Conservation (phyloP, 2,888 invertebrate species). For the Thereva nobilitata region DNA sequence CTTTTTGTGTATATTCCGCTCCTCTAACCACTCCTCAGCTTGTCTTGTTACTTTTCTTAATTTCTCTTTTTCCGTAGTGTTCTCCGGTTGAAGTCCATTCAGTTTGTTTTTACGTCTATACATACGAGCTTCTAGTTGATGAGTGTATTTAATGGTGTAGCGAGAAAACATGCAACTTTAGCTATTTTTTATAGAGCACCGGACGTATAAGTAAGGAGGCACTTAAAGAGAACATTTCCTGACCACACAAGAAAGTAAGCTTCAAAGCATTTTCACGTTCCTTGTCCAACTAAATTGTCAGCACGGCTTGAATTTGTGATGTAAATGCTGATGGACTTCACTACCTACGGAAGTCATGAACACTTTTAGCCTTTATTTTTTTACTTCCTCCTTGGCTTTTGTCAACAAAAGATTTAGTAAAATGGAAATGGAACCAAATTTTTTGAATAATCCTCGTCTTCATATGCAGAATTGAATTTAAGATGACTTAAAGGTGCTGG, state of each 20-base stretch:
- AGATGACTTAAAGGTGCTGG: too few species aligned
- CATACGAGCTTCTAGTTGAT: conserved; percentile 25
- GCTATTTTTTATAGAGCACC: conserved; percentile 38
- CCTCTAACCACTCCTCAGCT: background rate
- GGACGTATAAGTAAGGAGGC: conserved; percentile 38
- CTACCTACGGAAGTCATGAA: too few species aligned
- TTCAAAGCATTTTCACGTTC: background rate
- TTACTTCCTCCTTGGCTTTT: too few species aligned
- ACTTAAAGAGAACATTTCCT: conserved; percentile 42
- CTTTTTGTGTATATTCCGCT: conserved; percentile 7
- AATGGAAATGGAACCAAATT: too few species aligned
- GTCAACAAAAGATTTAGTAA: too few species aligned
- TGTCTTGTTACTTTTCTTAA: conserved; percentile 9
- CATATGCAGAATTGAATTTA: too few species aligned
- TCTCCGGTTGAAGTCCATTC: background rate
- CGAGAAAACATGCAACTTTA: conserved; percentile 39
- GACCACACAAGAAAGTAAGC: conserved; percentile 38
- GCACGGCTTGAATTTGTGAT: conserved; percentile 26
- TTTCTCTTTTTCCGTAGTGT: conserved; percentile 15
- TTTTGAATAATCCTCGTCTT: too few species aligned
- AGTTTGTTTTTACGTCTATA: conserved; percentile 32
- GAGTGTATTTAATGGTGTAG: conserved; percentile 40
- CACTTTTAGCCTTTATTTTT: too few species aligned
- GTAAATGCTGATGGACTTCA: conserved; percentile 13
- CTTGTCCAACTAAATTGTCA: conserved; percentile 16